phyloP scores from a whole-genome alignment of 2,888 invertebrate species.

The Nowickia ferox region DNA sequence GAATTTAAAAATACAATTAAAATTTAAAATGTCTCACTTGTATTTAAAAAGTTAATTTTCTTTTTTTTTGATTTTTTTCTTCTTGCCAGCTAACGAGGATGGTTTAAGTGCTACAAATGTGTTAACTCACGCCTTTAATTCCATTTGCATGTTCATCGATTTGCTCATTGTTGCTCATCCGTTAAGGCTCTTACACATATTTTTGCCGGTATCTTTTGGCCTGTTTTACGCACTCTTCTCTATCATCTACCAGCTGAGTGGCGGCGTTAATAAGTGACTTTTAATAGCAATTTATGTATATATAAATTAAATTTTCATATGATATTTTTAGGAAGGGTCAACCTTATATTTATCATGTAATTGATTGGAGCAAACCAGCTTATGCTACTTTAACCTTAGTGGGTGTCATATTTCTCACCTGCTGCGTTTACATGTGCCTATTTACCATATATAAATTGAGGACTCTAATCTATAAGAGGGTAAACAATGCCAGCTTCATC shows the following conservation, averaged over 20 bases:
- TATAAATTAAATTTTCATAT: constrained; percentile 14
- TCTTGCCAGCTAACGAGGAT: constrained; percentile 82
- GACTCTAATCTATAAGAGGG: constrained; percentile 77
- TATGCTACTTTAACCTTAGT: constrained; percentile 78
- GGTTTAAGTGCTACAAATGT: constrained; percentile 85
- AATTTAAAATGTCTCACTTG: no score
- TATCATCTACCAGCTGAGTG: constrained; percentile 85
- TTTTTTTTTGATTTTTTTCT: neutral
- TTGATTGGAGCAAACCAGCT: constrained; percentile 89
- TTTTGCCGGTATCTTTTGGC: constrained; percentile 86
- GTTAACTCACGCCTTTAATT: constrained; percentile 90
- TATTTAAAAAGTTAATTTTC: neutral
- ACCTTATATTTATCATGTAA: constrained; percentile 88
- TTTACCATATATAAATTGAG: constrained; percentile 81
- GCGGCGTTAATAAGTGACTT: constrained; percentile 85
- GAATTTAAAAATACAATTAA: no score
- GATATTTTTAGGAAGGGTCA: constrained; percentile 84
- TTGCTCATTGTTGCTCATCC: constrained; percentile 89
- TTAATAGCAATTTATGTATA: neutral
- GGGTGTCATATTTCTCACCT: constrained; percentile 79
- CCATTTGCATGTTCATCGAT: constrained; percentile 89
- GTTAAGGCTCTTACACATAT: constrained; percentile 86
- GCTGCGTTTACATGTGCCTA: constrained; percentile 79
- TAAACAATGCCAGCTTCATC: constrained; percentile 75
- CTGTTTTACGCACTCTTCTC: constrained; percentile 85